Base-by-base conservation (phyloP, 2,113 vertebrate genomes). In the Spheniscus mendiculus region DNA sequence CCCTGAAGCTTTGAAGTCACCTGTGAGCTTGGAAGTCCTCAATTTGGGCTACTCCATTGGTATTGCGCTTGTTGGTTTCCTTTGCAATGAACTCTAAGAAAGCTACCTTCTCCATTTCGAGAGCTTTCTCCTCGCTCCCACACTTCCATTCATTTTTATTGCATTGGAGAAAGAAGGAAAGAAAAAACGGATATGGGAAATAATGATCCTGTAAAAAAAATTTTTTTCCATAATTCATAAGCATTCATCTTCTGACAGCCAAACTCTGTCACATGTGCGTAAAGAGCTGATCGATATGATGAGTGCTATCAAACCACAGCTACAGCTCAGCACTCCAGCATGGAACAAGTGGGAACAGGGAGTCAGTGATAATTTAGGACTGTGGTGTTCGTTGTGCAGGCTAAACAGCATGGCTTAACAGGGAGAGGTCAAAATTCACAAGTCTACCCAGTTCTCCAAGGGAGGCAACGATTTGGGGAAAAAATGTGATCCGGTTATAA, bases 241-340 rank as follows among this genome's bases (percentile, higher is more conserved):
- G 15, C 5, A 4, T 53, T 70, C 12, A 7, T 81, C 52, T 66
- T 89, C 23, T 87, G 47, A 34, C 25, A 49, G n/a, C 34, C 1
- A 1, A 1, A 47, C 38, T 47, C 34, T 56, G 69, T 81, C 50
- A 55, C 30, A 0, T 23, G 11, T 71, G 12, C 2, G 1, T 44
- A 14, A 79, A 74, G 49, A 72, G 53, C 45, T 45, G 55, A 34
- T 38, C 0, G 0, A 40, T 45, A 53, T 72, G 83, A 44, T 83
- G 47, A 47, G 27, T 13, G 5, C n/a, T 83, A 25, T 45, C 55
- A 76, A 61, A 76, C 53, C 56, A 67, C n/a, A 49, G 55, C 81
- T 70, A 14, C 17, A 36, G 52, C 34, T 93, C 9, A 71, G 25
- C 14, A 5, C 44, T 89, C 21, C 29, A 17, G 34, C 2, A 1